A percentile compares a stretch with the other conserved stretches of the same genome.
phyloP scores from a whole-genome alignment of 1,140 invertebrate species.

The Chlorops oryzae region DNA sequence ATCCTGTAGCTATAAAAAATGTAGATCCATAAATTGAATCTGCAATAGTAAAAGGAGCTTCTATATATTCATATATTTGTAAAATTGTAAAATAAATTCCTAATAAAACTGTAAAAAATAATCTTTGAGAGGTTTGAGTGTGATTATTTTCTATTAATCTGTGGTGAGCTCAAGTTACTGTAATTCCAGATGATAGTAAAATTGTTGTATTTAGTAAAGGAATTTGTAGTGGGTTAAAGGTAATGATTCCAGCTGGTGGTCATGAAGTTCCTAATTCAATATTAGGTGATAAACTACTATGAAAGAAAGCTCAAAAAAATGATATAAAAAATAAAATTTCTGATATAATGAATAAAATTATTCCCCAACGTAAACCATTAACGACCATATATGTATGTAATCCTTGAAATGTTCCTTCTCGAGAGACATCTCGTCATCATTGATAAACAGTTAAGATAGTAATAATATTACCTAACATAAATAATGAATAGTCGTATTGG shows the following conservation, averaged over 20 bases:
- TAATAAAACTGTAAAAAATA: slow-evolving; percentile 53
- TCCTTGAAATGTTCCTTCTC: slow-evolving; percentile 56
- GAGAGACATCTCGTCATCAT: slow-evolving; percentile 60
- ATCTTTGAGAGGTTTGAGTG: slow-evolving; percentile 41
- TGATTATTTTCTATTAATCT: slow-evolving; percentile 50
- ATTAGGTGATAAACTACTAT: slow-evolving; percentile 55
- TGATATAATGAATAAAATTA: slow-evolving; percentile 50
- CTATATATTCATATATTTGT: slow-evolving; percentile 49
- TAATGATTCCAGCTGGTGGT: slow-evolving; percentile 53
- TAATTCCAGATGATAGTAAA: slow-evolving; percentile 52
- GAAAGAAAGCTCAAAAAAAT: slow-evolving; percentile 63
- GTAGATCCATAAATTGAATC: slow-evolving; percentile 58
- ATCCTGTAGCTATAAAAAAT: slow-evolving; percentile 66
- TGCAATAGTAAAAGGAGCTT: slow-evolving; percentile 56
- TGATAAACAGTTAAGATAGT: slow-evolving; percentile 51
- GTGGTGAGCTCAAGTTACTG: slow-evolving; percentile 54
- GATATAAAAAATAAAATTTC: slow-evolving; percentile 58
- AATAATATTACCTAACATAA: slow-evolving; percentile 48
- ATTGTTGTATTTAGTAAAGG: slow-evolving; percentile 59
- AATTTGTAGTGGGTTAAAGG: slow-evolving; percentile 57
- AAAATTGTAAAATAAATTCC: slow-evolving; percentile 52
- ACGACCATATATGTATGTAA: slow-evolving; percentile 48
- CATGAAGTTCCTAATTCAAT: slow-evolving; percentile 56
- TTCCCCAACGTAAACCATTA: background rate
- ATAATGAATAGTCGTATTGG: slow-evolving; percentile 48